Base-by-base conservation (phyloP, 2,888 invertebrate genomes). In the Ophion obscuratus region DNA sequence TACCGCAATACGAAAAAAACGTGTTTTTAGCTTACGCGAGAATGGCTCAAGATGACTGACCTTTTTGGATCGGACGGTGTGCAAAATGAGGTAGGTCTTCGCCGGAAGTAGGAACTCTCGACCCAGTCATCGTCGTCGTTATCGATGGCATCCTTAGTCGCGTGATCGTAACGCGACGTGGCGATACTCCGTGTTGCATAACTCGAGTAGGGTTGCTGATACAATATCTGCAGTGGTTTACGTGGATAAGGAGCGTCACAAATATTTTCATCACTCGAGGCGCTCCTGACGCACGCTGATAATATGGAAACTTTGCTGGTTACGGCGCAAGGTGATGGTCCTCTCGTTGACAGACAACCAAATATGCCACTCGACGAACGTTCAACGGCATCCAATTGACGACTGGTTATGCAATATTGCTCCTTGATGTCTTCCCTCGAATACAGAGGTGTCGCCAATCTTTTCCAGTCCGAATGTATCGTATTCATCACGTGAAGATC, bases 341-440 rank as follows among this genome's bases (percentile, higher is more conserved):
- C 96, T 93, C 96, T 96, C 92, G 96, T 96, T 73, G 98, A 97
- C 91, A 98, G 95, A 94, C 98, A 98, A 90, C 98, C 98, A 94
- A 98, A 98, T 94, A 98, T 96, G 91, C 97, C 95, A 92, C 95
- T 95, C 66, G 91, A 94, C 88, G 92, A 94, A 93, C 91, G 95
- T 91, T 98, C 98, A 92, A 98, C 96, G 90, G 97, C 96, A 93
- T 97, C 97, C 94, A 98, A 95, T 94, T 98, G 98, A 93, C 98
- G 96, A 95, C 97, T 97, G 93, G 97, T 98, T 95, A 98, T 97
- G 95, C 98, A 98, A 95, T 98, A 98, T 95, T 98, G 98, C 93
- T 98, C 98, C 90, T 97, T 96, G 94, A 98, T 98, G 95, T 97
- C 97, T 95, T 97, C 96, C 92, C 98, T 97, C 86, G 98, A 98